Evolutionary conservation across 2,797 vertebrate species (phyloP), one percentile per base, ranked within the genome.

Genomic region (Ataeniobius toweri): DNA sequence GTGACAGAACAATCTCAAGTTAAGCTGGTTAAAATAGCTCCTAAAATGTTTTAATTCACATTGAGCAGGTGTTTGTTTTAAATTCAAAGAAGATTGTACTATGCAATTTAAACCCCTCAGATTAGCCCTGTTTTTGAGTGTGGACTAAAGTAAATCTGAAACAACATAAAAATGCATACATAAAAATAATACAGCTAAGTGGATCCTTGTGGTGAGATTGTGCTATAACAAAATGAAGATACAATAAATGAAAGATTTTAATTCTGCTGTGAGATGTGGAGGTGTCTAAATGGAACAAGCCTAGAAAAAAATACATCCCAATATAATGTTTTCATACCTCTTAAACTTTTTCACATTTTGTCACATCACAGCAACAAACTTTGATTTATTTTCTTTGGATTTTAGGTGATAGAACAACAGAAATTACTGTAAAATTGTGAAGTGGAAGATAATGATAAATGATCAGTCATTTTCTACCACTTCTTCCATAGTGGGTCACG

Each of bases 1-100:
- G 26, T 68, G 51, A 67, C 70, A 73, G 36, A 74, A 55, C 22
- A 74, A 70, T 77, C 46, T 74, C 55, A 70, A 16, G 65, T 55
- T 67, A 74, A 74, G 20, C 22, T 63, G 63, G 16, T 28, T 63
- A 16, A 63, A 63, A 63, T 6, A 6, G 18, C 14, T 36, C 28
- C 28, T 31, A 6, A 14, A 63, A 8, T 39, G 16, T 22, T 20
- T 0, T 39, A 26, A 53, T 48, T 58, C n/a, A 56, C 50, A 26
- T 26, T 48, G 41, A 55, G 50, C 59, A 55, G 1, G 55, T 26
- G 39, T n/a, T 69, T 67, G 24, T 68, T 5, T 70, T 22, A 1
- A 31, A 55, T 44, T 48, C 71, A 46, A 22, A 55, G n/a, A 36
- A 55, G 14, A 22, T 55, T 68, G 50, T 9, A 14, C 5, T 7